Base-by-base conservation (phyloP, 2,888 invertebrate species). In the Lissonota sp. region DNA sequence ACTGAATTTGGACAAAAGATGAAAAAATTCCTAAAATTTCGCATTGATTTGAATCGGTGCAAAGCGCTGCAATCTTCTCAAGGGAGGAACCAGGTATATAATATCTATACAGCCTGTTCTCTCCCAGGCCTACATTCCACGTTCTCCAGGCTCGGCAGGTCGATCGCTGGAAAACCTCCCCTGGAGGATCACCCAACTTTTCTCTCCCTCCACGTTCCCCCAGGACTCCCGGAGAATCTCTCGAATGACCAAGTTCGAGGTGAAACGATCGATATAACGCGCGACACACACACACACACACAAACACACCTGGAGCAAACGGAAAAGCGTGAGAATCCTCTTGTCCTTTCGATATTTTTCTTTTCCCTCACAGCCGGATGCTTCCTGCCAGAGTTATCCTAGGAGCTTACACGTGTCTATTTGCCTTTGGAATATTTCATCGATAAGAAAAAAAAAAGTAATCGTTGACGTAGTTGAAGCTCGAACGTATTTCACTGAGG, bases 241-340 rank as follows among this genome's bases (percentile, higher is more conserved):
- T 40, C 75, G 80, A 78, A 67, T 71, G 81, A 71, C 78, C 81
- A 78, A 75, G 66, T 75, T 81, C 55, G 70, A 64, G 64, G 72
- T 60, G 40, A 70, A 67, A 81, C 70, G 78, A 81, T 81, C 81
- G 81, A 81, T 81, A 81, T 78, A 78, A 67, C 74, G 70, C 66
- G 67, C 74, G 70, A 74, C 73, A 51, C 55, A 46, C 37, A 53
- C 16, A 16, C 26, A 26, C 26, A 26, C 26, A 26, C 26, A 26
- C 26, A 26, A 26, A 26, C 26, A 26, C 26, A 26, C 26, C 26
- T 26, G 26, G 26, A 26, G 26, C 26, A 26, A 1, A 26, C 26
- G 26, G 26, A 26, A 26, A 26, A 26, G 26, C 26, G 26, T 26
- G 26, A 26, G 26, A 26, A 26, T 49, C 49, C 12, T 49, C 49